Evolutionary conservation across 1,140 invertebrate genomes (phyloP).

Genomic region (Drosophila truncata): DNA sequence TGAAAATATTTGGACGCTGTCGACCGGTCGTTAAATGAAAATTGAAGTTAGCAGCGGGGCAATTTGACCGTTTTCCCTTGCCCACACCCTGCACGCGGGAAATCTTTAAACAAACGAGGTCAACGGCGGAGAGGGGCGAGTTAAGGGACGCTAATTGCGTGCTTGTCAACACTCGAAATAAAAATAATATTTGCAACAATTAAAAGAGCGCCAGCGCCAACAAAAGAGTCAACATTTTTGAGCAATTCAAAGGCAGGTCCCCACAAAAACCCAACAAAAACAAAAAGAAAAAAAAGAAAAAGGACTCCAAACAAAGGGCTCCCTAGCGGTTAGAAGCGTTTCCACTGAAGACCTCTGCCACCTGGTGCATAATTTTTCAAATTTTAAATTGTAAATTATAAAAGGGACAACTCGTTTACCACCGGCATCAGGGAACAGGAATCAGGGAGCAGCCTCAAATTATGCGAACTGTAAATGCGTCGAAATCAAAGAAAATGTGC

Average conservation of each 20-base stretch:
- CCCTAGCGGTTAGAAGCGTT: constrained; percentile 6
- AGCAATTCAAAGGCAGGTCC: constrained; percentile 38
- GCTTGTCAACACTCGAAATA: constrained; percentile 70
- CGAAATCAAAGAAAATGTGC: constrained; percentile 48
- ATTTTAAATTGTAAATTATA: constrained; percentile 52
- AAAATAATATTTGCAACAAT: constrained; percentile 81
- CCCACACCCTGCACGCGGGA: constrained; percentile 6
- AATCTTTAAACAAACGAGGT: constrained; percentile 54
- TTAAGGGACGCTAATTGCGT: constrained; percentile 58
- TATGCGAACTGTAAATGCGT: constrained; percentile 57
- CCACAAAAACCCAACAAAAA: not conserved
- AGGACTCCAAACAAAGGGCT: constrained; percentile 29
- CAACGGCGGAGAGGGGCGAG: constrained; percentile 2
- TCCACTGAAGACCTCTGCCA: constrained; percentile 8
- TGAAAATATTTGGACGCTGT: constrained; percentile 71
- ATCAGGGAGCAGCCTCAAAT: constrained; percentile 26
- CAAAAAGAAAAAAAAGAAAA: constrained; percentile 9
- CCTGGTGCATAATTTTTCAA: constrained; percentile 47
- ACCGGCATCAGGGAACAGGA: constrained; percentile 2
- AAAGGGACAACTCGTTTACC: constrained; percentile 50
- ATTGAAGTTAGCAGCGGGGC: constrained; percentile 63
- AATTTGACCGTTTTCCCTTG: constrained; percentile 13
- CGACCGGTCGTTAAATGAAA: constrained; percentile 55
- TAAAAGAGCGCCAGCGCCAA: constrained; percentile 55
- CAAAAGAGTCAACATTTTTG: constrained; percentile 37